A percentile compares a stretch with the other conserved stretches of the same genome.
phyloP scores from a whole-genome alignment of 2,797 vertebrate species.

The Catharus ustulatus region DNA sequence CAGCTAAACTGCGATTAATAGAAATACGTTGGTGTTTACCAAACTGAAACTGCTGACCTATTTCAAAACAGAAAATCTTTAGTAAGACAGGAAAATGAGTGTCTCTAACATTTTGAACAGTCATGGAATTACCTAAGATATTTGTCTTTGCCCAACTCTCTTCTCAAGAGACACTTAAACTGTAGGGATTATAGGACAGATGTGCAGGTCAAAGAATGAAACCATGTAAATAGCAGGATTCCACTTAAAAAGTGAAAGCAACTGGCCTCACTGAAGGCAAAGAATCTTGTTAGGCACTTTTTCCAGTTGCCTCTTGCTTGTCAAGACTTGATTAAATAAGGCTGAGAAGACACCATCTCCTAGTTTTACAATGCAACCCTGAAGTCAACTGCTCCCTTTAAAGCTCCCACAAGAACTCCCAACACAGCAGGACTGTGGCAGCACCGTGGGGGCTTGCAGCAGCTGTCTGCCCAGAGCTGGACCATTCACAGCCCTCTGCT shows the following conservation, averaged over 20 bases:
- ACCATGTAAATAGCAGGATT: background rate
- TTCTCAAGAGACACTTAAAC: background rate
- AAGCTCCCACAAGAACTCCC: background rate
- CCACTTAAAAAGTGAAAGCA: background rate
- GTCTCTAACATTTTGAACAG: background rate
- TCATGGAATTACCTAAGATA: background rate
- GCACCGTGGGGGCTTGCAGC: accelerated
- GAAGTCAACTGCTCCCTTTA: background rate
- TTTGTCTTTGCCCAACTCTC: background rate
- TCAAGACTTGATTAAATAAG: background rate
- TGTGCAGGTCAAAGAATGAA: background rate
- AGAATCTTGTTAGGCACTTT: background rate
- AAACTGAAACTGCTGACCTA: background rate
- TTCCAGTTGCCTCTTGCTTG: background rate
- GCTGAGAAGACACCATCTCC: background rate
- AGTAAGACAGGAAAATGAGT: background rate
- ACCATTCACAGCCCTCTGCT: background rate
- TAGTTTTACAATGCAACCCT: background rate
- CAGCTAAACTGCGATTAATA: background rate
- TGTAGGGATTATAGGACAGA: background rate
- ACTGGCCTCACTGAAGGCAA: background rate
- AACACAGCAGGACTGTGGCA: background rate
- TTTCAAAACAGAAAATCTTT: slow-evolving; percentile 5
- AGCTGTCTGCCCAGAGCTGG: background rate
- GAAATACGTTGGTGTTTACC: background rate